phyloP scores from a whole-genome alignment of 2,797 vertebrate genomes.

The Smutsia gigantea region DNA sequence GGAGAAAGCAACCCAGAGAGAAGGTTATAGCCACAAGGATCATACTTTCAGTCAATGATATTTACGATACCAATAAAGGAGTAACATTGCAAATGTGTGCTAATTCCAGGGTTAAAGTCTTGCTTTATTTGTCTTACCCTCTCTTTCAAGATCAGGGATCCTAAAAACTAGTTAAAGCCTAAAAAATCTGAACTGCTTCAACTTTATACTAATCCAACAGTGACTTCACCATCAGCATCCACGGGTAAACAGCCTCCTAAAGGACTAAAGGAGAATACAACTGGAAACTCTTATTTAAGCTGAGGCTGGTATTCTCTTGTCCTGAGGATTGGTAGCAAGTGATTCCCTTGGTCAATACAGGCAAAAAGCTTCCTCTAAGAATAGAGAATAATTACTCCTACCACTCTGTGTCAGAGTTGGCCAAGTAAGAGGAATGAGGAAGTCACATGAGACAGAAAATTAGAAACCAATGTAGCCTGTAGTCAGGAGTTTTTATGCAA shows the following conservation, averaged over 20 bases:
- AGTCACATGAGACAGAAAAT: neutral
- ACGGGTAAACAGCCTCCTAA: slow-evolving; percentile 27
- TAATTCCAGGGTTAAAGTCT: slow-evolving; percentile 43
- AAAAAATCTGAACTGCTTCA: slow-evolving; percentile 41
- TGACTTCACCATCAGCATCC: neutral
- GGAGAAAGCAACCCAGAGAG: slow-evolving; percentile 41
- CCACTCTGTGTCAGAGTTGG: neutral
- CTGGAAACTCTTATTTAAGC: neutral
- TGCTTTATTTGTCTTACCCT: slow-evolving; percentile 40
- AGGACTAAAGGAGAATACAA: neutral
- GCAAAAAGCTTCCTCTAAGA: slow-evolving; percentile 11
- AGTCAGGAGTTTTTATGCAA: slow-evolving; percentile 12
- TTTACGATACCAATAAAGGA: slow-evolving; percentile 35
- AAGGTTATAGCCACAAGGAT: slow-evolving; percentile 35
- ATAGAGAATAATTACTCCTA: neutral
- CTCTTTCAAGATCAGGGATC: neutral
- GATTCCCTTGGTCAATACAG: neutral
- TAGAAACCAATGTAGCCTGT: neutral
- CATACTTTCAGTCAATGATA: neutral
- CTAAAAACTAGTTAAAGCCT: slow-evolving; percentile 5
- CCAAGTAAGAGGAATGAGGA: slow-evolving; percentile 19
- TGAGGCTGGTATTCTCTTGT: slow-evolving; percentile 29
- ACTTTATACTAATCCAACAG: neutral
- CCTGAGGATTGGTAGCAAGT: slow-evolving; percentile 1
- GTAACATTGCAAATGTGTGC: neutral